phyloP scores from a whole-genome alignment of 2,113 vertebrate genomes.

The Isichthys henryi region DNA sequence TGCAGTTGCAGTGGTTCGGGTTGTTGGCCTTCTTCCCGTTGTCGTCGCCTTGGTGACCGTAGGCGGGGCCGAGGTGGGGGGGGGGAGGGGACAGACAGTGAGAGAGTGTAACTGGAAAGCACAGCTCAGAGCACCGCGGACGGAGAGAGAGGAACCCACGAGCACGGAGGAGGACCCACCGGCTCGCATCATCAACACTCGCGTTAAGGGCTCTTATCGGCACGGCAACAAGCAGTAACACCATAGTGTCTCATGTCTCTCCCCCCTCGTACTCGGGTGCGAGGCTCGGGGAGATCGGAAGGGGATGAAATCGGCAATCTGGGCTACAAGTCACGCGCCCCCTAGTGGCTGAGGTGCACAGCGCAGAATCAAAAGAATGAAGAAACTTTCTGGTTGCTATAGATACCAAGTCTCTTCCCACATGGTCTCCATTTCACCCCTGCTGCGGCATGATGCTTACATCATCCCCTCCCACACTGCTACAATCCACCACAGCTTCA shows the following conservation, averaged over 20 bases:
- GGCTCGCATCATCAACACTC: neutral
- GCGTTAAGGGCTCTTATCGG: neutral
- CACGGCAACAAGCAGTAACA: neutral
- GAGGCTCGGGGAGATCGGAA: neutral
- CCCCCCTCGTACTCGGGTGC: neutral
- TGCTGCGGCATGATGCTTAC: neutral
- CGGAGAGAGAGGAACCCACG: neutral
- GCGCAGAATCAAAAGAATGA: neutral
- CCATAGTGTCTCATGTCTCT: neutral
- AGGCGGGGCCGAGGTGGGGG: neutral
- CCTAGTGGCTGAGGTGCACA: neutral
- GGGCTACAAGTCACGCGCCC: neutral
- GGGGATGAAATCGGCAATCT: neutral
- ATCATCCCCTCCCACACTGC: neutral
- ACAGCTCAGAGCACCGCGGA: too few species aligned
- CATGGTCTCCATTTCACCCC: neutral
- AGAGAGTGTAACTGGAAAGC: neutral
- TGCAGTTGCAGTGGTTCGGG: conserved; percentile 90
- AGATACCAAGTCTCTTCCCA: neutral
- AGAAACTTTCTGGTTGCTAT: neutral
- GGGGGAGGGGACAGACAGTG: neutral
- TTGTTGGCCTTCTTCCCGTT: conserved; percentile 89
- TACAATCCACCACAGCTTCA: neutral
- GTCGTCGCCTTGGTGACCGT: conserved; percentile 65
- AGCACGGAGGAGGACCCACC: neutral